These are phyloP conservation scores for Drosophila kohkoa DNA, from an alignment of 1,140 invertebrate species.

Conservation along the genomic window DNA sequence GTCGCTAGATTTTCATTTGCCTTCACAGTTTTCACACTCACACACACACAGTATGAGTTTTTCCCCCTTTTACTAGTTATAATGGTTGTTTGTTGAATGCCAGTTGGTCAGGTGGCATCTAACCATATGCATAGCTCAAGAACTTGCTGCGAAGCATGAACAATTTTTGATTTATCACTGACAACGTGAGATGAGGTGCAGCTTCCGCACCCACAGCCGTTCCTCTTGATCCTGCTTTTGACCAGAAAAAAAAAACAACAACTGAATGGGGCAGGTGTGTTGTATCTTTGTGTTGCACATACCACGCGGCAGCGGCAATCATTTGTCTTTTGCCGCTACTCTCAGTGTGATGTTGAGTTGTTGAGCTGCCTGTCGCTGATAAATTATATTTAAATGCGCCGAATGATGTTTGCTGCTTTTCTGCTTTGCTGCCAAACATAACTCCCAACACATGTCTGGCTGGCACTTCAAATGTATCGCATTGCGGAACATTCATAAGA, in stretches of 20 bases:
- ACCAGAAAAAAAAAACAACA: background rate
- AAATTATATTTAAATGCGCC: conserved; percentile 65
- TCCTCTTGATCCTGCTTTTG: background rate
- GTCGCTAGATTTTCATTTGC: conserved; percentile 68
- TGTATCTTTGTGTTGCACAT: conserved; percentile 11
- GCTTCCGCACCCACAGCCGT: background rate
- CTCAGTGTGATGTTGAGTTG: conserved; percentile 18
- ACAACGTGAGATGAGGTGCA: conserved; percentile 31
- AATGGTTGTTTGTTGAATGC: conserved; percentile 6
- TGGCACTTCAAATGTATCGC: conserved; percentile 53
- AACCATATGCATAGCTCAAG: conserved; percentile 40
- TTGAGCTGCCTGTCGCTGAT: conserved; percentile 45
- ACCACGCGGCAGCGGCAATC: conserved; percentile 45
- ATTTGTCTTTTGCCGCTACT: conserved; percentile 61
- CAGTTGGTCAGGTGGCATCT: conserved; percentile 18
- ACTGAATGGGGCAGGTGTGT: background rate
- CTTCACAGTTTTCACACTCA: background rate
- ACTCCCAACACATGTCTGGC: conserved; percentile 17
- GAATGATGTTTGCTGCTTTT: background rate
- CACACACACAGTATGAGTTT: background rate
- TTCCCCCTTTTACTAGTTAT: background rate
- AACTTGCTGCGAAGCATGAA: conserved; percentile 46
- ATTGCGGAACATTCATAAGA: conserved; percentile 44
- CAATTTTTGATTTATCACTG: conserved; percentile 76
- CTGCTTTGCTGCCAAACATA: conserved; percentile 8